These are phyloP conservation scores for Theodoxus fluviatilis DNA, from an alignment of 2,888 invertebrate species.

Conservation along the genomic window DNA sequence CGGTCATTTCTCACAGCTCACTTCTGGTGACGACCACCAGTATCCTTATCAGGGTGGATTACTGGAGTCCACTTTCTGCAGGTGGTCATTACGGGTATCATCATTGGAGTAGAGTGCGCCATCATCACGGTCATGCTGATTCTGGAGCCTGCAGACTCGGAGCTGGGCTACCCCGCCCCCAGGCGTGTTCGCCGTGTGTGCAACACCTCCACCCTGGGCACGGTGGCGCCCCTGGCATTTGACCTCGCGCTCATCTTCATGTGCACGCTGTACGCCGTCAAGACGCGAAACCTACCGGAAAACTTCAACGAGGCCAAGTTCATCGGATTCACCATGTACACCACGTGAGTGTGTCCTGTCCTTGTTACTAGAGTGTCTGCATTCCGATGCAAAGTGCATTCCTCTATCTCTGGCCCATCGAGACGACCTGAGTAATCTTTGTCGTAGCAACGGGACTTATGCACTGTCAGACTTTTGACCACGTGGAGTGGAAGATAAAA, in stretches of 20 bases:
- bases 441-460: too few relatives aligned
- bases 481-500: too few relatives aligned
- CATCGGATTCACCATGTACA: slow-evolving; percentile 98
- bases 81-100: slow-evolving; percentile 81
- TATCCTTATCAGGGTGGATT: too few relatives aligned
- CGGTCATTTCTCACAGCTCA: too few relatives aligned
- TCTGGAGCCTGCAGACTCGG: slow-evolving; percentile 72
- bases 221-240: slow-evolving; percentile 82
- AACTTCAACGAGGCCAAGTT: slow-evolving; percentile 84
- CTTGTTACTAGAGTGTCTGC: too few relatives aligned
- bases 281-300: slow-evolving; percentile 89
- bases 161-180: slow-evolving; percentile 60
- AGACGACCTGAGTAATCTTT: too few relatives aligned
- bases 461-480: too few relatives aligned
- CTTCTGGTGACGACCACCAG: too few relatives aligned
- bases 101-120: slow-evolving; percentile 86
- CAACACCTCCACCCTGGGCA: slow-evolving; percentile 70
- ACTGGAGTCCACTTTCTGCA: too few relatives aligned
- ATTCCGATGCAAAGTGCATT: too few relatives aligned
- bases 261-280: slow-evolving; percentile 90
- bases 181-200: slow-evolving; percentile 74
- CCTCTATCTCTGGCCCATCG: too few relatives aligned
- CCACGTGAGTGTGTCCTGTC: too few relatives aligned
- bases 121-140: slow-evolving; percentile 73
- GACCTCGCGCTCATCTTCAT: slow-evolving; percentile 76